Evolutionary conservation across 1,140 invertebrate species (phyloP), one percentile per base, ranked within the genome.

Genomic region (Leptopilina clavipes): DNA sequence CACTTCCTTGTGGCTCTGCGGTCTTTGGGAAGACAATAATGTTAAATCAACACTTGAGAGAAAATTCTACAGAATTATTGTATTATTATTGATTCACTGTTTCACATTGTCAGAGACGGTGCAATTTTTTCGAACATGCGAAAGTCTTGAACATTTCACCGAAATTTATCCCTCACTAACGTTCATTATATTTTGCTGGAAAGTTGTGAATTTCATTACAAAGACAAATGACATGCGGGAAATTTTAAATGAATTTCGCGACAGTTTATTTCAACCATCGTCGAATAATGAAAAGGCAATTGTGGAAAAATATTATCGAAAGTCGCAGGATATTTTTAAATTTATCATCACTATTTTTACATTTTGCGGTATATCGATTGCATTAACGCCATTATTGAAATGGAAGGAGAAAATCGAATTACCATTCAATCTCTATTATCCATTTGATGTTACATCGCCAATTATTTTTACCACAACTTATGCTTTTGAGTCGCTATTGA

Each of bases 391-490:
- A 14, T 11, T 65, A 37, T 65, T 65, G 59, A 65, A 65, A 7
- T 65, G 59, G 59, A 14, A 25, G 25, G 59, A 65, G n/a, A 31
- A 31, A 31, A 8, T 65, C 0, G 22, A 14, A 7, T 19, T 65
- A n/a, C 59, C 59, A 31, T 65, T 65, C 14, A 65, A 65, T 65
- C 25, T 65, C 14, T 65, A 65, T 31, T 65, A 65, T 65, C 59
- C 59, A 31, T 65, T 65, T 12, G 59, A 65, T 5, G 59, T 65
- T 5, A n/a, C 59, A 14, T 10, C 22, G 22, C 59, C 59, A 1
- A 31, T n/a, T 65, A 31, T 65, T 31, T 65, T 65, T n/a, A 31
- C 19, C 2, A 31, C n/a, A 7, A 65, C 59, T 65, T 65, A 65
- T 65, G 11, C 25, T 31, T 65, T 65, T 14, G 22, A 65, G 12